A percentile compares a stretch with the other conserved stretches of the same genome.
Evolutionary conservation across 2,113 vertebrate species (phyloP).

Genomic region (Turdus rufiventris): DNA sequence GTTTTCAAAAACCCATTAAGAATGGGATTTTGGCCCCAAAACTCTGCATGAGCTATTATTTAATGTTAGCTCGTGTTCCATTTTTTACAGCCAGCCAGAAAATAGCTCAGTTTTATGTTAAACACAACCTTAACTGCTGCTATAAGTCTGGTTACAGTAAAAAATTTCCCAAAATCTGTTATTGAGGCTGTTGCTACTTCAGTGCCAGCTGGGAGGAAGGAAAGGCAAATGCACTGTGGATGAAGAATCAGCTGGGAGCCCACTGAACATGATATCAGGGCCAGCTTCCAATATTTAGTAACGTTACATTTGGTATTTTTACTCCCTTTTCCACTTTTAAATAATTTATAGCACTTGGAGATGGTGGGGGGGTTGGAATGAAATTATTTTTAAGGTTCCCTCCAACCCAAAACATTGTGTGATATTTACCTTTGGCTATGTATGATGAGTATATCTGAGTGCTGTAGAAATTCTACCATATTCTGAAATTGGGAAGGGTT

Average conservation of each 20-base stretch:
- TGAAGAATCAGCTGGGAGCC: not conserved
- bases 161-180: not conserved
- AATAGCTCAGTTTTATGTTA: not conserved
- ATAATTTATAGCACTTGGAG: not conserved
- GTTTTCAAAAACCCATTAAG: not conserved
- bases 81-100: not conserved
- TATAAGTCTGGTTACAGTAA: not conserved
- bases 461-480: not conserved
- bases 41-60: conserved; percentile 2
- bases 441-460: not conserved
- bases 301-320: not conserved
- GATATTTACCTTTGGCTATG: not conserved
- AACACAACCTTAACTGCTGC: not conserved
- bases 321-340: not conserved
- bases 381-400: not conserved
- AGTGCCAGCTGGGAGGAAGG: not conserved
- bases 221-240: not conserved
- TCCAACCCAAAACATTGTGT: not conserved
- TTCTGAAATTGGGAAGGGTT: not conserved
- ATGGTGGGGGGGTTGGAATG: fast-evolving
- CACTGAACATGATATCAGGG: not conserved
- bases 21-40: not conserved
- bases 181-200: not conserved
- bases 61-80: not conserved
- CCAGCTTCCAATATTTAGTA: not conserved